Base-by-base conservation (phyloP, 2,888 invertebrate species). In the Rhogogaster chlorosoma region DNA sequence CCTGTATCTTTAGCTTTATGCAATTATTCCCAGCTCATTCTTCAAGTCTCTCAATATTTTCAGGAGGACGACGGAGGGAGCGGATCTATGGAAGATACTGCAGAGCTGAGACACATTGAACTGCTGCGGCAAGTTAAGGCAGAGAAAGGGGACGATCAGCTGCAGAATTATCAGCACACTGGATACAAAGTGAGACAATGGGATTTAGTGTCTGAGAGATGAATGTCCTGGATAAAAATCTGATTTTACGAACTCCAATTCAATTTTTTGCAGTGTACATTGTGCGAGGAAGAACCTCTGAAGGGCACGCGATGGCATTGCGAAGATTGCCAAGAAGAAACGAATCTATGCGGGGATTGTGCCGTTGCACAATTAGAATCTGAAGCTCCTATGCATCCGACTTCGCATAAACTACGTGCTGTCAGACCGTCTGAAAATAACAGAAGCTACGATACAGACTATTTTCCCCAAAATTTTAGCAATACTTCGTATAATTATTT, bases 281-380 rank as follows among this genome's bases (percentile, higher is more conserved):
- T 94, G 26, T 97, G 97, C 90, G 93, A 94, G 1, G 95, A 95
- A 86, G 95, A 95, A 36, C 96, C 96, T 0, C 95, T 96, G 77
- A 92, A 94, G 32, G 96, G 96, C 15, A 95, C 95, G 15, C 94
- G 96, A 84, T 97, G 97, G 96, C 96, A 96, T 89, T 97, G 97
- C 89, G 93, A 94, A 38, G 95, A 95, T 84, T 97, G 97, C 89
- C 93, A 94, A 71, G 90, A 91, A 2, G 92, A 92, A 61, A 92
- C 96, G 0, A 96, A 97, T 91, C 95, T 96, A 88, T 97, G 97
- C 89, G 94, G 95, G 0, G 95, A 96, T 88, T 96, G 96, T 89
- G 94, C 96, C 1, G 91, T 95, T 0, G 92, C 94, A 2, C 96
- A 96, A 90, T 88, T 95, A 87, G 94, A 94, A 86, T 92, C 94